Conservation (phyloP, 2,797 vertebrate species). For the Alfaro cultratus region DNA sequence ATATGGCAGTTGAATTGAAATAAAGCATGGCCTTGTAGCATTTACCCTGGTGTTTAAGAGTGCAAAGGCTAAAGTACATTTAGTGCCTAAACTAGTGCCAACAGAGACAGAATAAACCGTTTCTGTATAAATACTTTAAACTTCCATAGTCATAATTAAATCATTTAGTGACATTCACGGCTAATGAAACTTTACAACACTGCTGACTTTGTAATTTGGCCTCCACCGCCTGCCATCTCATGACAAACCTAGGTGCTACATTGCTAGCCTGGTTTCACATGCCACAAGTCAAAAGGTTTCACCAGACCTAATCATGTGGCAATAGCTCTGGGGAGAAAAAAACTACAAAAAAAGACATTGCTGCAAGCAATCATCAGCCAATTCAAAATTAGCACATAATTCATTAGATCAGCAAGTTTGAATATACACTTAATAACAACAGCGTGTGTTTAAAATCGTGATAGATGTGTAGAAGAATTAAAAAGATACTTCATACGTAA, state of each 20-base stretch:
- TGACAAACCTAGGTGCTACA: slow-evolving; percentile 58
- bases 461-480: neutral
- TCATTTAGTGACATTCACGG: neutral
- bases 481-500: neutral
- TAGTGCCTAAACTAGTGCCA: neutral
- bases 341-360: neutral
- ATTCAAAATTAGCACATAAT: slow-evolving; percentile 14
- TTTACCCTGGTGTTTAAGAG: slow-evolving; percentile 4
- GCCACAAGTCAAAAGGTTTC: slow-evolving; percentile 44
- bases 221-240: slow-evolving; percentile 59
- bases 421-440: neutral
- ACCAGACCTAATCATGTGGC: slow-evolving; percentile 10
- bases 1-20: slow-evolving; percentile 13
- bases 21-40: slow-evolving; percentile 9
- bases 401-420: neutral
- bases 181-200: slow-evolving; percentile 6
- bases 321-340: neutral
- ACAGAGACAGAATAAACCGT: neutral
- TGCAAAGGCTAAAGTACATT: slow-evolving; percentile 15
- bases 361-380: slow-evolving; percentile 11
- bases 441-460: neutral
- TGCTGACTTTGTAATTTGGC: slow-evolving; percentile 51
- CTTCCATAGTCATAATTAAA: neutral
- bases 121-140: neutral
- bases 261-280: slow-evolving; percentile 61